phyloP scores from a whole-genome alignment of 2,113 vertebrate species.

The Taurulus bubalis region DNA sequence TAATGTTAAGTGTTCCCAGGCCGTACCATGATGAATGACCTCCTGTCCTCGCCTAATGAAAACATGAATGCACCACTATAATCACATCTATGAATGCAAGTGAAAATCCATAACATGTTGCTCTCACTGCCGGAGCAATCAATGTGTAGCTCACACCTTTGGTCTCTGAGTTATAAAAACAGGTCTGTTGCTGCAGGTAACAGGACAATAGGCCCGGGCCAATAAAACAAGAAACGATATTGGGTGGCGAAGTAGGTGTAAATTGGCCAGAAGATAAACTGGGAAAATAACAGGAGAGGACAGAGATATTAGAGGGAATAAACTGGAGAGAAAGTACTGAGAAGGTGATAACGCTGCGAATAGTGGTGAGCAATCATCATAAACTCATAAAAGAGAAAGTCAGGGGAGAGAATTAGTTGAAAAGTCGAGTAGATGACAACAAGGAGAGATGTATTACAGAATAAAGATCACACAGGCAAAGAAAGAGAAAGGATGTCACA shows the following conservation, averaged over 20 bases:
- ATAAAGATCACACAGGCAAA: conserved; percentile 1
- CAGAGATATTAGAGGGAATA: conserved; percentile 33
- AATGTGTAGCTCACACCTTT: conserved; percentile 54
- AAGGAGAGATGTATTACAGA: neutral
- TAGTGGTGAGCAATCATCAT: conserved; percentile 11
- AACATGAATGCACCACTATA: conserved; percentile 57
- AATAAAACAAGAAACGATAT: conserved; percentile 38
- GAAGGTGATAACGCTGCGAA: conserved; percentile 29
- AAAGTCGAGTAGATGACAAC: conserved; percentile 24
- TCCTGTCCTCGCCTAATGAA: conserved; percentile 63
- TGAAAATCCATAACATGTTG: conserved; percentile 75
- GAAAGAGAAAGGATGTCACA: neutral
- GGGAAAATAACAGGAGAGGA: conserved; percentile 33
- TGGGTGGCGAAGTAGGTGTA: neutral
- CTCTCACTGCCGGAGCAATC: conserved; percentile 53
- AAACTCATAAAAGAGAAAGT: conserved; percentile 33
- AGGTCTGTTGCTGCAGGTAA: conserved; percentile 27
- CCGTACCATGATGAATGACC: conserved; percentile 57
- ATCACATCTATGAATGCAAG: conserved; percentile 66
- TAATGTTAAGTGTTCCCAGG: conserved; percentile 21
- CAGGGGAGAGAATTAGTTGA: neutral
- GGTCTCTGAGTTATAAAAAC: conserved; percentile 39
- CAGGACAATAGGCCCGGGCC: conserved; percentile 20
- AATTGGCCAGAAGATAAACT: conserved; percentile 41
- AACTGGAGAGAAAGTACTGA: conserved; percentile 22